Percentiles rank a stretch among this genome's conserved stretches.
These are phyloP conservation scores for Aspidiotus destructor DNA, from an alignment of 2,888 invertebrate species.

Conservation along the genomic window DNA sequence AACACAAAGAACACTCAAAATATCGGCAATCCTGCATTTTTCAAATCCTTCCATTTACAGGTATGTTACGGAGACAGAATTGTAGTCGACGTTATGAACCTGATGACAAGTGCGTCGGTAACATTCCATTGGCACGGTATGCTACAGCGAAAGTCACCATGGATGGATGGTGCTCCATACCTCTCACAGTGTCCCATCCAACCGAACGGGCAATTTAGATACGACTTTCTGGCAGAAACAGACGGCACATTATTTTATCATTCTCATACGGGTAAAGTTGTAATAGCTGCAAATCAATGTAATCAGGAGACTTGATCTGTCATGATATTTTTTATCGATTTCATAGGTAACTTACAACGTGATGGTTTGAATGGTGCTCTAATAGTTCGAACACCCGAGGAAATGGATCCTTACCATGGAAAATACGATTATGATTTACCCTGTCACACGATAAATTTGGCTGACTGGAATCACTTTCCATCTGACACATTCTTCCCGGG, in stretches of 20 bases:
- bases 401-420: too few relatives aligned
- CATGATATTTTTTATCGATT: too few relatives aligned
- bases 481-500: too few relatives aligned
- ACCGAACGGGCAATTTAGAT: slow-evolving; percentile 58
- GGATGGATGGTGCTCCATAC: slow-evolving; percentile 67
- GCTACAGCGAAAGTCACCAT: slow-evolving; percentile 53
- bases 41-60: slow-evolving; percentile 25
- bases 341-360: slow-evolving; percentile 49
- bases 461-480: too few relatives aligned
- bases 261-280: slow-evolving; percentile 51
- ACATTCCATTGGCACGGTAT: slow-evolving; percentile 70
- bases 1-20: too few relatives aligned
- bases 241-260: slow-evolving; percentile 67
- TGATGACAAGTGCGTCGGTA: slow-evolving; percentile 56
- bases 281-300: too few relatives aligned
- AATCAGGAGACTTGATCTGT: too few relatives aligned
- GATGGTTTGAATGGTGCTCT: slow-evolving; percentile 53
- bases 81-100: slow-evolving; percentile 62
- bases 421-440: too few relatives aligned
- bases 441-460: too few relatives aligned
- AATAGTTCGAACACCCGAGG: slow-evolving; percentile 38
- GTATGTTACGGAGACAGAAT: slow-evolving; percentile 49
- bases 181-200: slow-evolving; percentile 64
- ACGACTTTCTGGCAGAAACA: slow-evolving; percentile 57
- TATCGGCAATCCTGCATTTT: too few relatives aligned